A percentile compares a stretch with the other conserved stretches of the same genome.
These are phyloP conservation scores for Athrips mouffetella DNA, from an alignment of 2,888 invertebrate genomes.

Conservation along the genomic window DNA sequence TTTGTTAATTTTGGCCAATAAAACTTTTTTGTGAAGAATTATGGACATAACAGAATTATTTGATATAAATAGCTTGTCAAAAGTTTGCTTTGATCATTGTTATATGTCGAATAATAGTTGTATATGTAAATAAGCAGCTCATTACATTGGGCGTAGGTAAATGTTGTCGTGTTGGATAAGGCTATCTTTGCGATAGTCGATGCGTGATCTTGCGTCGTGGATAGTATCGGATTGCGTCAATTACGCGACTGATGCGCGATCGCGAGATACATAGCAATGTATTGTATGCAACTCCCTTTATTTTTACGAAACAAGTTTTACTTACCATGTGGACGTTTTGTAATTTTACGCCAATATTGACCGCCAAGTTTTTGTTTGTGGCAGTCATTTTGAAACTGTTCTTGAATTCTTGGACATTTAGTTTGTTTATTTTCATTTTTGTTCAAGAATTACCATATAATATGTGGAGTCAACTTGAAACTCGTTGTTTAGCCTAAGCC, in stretches of 20 bases:
- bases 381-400: neutral
- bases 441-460: no score
- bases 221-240: constrained; percentile 74
- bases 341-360: constrained; percentile 6
- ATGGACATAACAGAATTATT: constrained; percentile 3
- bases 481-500: neutral
- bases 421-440: no score
- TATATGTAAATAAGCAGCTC: constrained; percentile 60
- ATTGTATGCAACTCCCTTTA: constrained; percentile 64
- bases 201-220: constrained; percentile 66
- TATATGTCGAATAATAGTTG: constrained; percentile 44
- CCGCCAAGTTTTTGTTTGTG: constrained; percentile 1
- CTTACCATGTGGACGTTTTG: constrained; percentile 3
- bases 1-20: neutral
- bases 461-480: no score
- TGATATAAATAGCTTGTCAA: neutral
- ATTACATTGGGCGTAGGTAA: constrained; percentile 61
- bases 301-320: constrained; percentile 17
- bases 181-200: constrained; percentile 55
- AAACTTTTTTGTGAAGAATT: neutral
- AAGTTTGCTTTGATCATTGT: neutral
- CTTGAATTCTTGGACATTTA: no score
- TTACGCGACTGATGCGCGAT: constrained; percentile 68
- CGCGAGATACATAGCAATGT: constrained; percentile 70
- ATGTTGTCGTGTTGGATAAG: constrained; percentile 62